phyloP scores from a whole-genome alignment of 2,888 invertebrate genomes.

The Carabus problematicus region DNA sequence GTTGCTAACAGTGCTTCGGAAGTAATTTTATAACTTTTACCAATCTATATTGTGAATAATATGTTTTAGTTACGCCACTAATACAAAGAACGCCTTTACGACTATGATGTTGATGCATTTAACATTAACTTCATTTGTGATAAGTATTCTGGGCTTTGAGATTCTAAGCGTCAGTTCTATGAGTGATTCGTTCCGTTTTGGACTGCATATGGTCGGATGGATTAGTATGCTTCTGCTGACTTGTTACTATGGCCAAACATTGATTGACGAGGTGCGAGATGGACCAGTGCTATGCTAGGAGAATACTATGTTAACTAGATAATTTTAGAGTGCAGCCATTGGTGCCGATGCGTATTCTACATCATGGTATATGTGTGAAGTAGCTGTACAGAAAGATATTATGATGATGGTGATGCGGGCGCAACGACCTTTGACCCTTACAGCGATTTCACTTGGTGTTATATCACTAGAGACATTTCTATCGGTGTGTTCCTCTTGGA shows the following conservation, averaged over 20 bases:
- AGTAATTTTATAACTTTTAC: too few relatives aligned
- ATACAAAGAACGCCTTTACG: constrained; percentile 48
- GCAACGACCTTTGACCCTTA: constrained; percentile 49
- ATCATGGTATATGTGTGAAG: constrained; percentile 47
- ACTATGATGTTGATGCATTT: constrained; percentile 52
- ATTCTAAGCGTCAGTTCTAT: constrained; percentile 49
- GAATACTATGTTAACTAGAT: constrained; percentile 9
- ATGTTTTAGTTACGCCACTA: constrained; percentile 41
- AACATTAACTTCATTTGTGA: constrained; percentile 50
- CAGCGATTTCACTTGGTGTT: constrained; percentile 49
- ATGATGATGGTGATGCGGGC: constrained; percentile 49
- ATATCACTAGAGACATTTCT: constrained; percentile 47
- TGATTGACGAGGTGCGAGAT: constrained; percentile 49
- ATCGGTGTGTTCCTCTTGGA: constrained; percentile 27
- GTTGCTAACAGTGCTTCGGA: too few relatives aligned
- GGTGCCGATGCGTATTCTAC: constrained; percentile 46
- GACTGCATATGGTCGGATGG: constrained; percentile 52
- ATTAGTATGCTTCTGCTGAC: constrained; percentile 50
- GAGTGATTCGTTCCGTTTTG: constrained; percentile 48
- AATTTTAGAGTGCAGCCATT: constrained; percentile 47
- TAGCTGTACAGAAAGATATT: constrained; percentile 46
- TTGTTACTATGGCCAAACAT: constrained; percentile 51
- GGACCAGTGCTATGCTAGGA: not conserved
- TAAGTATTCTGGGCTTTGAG: constrained; percentile 51
- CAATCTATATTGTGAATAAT: not conserved